Evolutionary conservation across 2,888 invertebrate species (phyloP), one percentile per base, ranked within the genome.

Genomic region (Diplolepis rosae): DNA sequence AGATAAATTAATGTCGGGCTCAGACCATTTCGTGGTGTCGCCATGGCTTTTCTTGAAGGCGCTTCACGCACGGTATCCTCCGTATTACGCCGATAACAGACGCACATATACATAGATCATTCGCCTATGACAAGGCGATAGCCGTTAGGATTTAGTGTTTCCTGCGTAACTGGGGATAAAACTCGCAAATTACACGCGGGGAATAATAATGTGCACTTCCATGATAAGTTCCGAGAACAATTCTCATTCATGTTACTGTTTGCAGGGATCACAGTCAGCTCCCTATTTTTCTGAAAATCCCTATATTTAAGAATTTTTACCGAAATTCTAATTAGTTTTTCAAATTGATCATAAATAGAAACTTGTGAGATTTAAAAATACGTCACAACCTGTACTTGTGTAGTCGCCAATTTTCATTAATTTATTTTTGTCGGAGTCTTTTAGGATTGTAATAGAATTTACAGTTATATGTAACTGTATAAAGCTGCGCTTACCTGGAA

Each of bases 11-110:
- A 61, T 27, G 39, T 24, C 39, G 24, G 13, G 11, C 61, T 61
- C 61, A 9, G 35, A 24, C 61, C 39, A 61, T 61, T 61, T 61
- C 61, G 61, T 39, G 39, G 61, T 61, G 61, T 61, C 61, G 61
- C 39, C 61, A 61, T 39, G 35, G 27, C 61, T 61, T 61, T 61
- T 39, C 61, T 61, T 61, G 61, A 39, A 61, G 61, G 61, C 61
- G 61, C 35, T 61, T 35, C 56, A 56, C 54, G 13, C 32, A 54
- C 54, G 32, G 32, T 56, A 35, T 56, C 22, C 56, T 35, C 32
- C 18, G 11, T 18, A 32, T 11, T 2, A 35, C 32, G 24, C 24
- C 61, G 61, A 61, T 61, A 61, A 35, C 24, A 56, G 39, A 39
- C 39, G 22, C 39, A 39, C 39, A 22, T 35, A 39, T 61, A 61